Percentiles rank a stretch among this genome's conserved stretches.
Evolutionary conservation across 2,888 invertebrate species (phyloP).

Genomic region (Tholera decimalis): DNA sequence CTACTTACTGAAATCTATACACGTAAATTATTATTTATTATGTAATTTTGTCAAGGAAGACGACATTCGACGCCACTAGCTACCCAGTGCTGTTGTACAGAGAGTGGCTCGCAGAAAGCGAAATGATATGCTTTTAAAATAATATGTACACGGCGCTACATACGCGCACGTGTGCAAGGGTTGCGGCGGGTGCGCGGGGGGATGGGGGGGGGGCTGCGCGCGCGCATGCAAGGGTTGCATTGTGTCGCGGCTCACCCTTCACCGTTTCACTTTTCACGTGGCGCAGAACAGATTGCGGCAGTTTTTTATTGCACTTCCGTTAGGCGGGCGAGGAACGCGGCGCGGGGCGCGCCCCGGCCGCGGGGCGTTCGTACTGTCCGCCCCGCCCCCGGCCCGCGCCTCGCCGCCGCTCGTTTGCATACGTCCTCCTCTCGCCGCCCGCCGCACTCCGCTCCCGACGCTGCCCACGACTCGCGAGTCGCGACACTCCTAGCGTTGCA

Average conservation of each 20-base stretch:
- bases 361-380: slow-evolving; percentile 70
- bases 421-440: slow-evolving; percentile 61
- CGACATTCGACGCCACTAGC: too few relatives aligned
- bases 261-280: slow-evolving; percentile 76
- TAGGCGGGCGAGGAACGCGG: slow-evolving; percentile 65
- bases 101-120: slow-evolving; percentile 68
- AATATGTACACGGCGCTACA: slow-evolving; percentile 63
- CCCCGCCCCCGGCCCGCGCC: too few relatives aligned
- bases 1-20: too few relatives aligned
- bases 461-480: slow-evolving; percentile 23
- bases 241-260: slow-evolving; percentile 74
- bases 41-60: too few relatives aligned
- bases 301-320: slow-evolving; percentile 76
- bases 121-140: slow-evolving; percentile 69
- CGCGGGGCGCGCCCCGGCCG: slow-evolving; percentile 52
- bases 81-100: slow-evolving; percentile 49
- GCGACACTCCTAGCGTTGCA: not conserved
- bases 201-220: slow-evolving; percentile 67
- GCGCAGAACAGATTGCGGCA: slow-evolving; percentile 79
- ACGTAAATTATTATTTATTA: too few relatives aligned
- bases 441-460: slow-evolving; percentile 6
- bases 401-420: slow-evolving; percentile 83
- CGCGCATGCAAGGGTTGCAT: slow-evolving; percentile 76
- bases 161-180: slow-evolving; percentile 71
- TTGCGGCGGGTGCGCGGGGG: slow-evolving; percentile 44